Evolutionary conservation across 2,113 vertebrate genomes (phyloP), one percentile per base, ranked within the genome.

Genomic region (Rhadina sibilatrix): DNA sequence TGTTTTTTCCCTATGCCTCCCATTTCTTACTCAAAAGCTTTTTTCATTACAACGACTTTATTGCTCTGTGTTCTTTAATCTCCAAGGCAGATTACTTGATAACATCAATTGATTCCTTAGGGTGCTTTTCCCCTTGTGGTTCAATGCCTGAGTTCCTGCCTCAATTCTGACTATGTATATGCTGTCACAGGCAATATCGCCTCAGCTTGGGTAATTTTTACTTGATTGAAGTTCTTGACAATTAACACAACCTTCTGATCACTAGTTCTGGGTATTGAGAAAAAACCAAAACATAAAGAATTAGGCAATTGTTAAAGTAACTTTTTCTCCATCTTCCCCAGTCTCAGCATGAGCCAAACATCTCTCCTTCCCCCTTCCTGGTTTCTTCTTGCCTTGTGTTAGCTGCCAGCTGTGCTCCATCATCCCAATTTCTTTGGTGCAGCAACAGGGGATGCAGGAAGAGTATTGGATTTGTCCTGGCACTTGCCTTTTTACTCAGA

Each of bases 61-160:
- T 90, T 96, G 76, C 64, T 91, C 47, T 92, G 68, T 83, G 76
- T 92, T 95, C 68, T 92, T 92, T 86, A 92, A 86, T 95, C 82
- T 93, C 75, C 44, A 70, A 94, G 50, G 87, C 78, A 94, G 93
- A 94, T 97, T 92, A 94, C 82, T 88, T 90, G 76, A 70, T 91
- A 93, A 40, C 71, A 66, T 47, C 68, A 88, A 90, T 85, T 93
- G 92, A 95, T 93, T 96, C 94, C 93, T 93, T 63, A 66, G 90
- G 93, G 92, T 94, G 71, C 54, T 87, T 90, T 93, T 86, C 50
- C 93, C 57, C 76, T 80, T 37, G 84, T 65, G 75, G 61, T 87
- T 96, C 71, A 83, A 18, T 35, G 63, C 46, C 63, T 11, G 38
- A 54, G 54, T 68, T 80, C 37, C 46, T 87, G 5, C 70, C 37